Evolutionary conservation across 2,113 vertebrate genomes (phyloP).

Genomic region (Seriola quinqueradiata): DNA sequence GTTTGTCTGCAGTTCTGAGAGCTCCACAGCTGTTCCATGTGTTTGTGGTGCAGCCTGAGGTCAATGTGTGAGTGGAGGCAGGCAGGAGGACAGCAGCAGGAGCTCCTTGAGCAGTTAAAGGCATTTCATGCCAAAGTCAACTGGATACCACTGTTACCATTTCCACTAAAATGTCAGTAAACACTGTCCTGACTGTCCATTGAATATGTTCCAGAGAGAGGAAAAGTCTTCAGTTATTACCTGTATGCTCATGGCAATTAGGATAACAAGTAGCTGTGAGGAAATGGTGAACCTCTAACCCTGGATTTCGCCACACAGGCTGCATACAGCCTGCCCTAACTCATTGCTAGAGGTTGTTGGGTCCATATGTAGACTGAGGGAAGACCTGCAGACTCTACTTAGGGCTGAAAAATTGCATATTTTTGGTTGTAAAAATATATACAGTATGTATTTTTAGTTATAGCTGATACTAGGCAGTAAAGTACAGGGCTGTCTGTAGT

Average conservation of each 20-base stretch:
- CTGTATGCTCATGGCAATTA: background rate
- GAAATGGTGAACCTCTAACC: background rate
- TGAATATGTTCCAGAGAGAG: too few relatives aligned
- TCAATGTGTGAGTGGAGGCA: background rate
- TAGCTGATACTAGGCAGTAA: too few relatives aligned
- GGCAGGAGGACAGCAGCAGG: background rate
- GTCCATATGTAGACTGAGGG: background rate
- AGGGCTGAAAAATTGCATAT: too few relatives aligned
- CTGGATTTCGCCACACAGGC: too few relatives aligned
- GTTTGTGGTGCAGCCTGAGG: slow-evolving; percentile 27
- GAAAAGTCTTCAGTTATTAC: background rate
- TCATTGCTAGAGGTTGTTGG: background rate
- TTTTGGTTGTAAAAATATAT: too few relatives aligned
- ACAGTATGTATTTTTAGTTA: too few relatives aligned
- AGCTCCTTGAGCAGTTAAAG: background rate
- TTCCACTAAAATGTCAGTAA: too few relatives aligned
- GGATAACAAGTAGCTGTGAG: background rate
- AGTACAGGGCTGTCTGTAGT: too few relatives aligned
- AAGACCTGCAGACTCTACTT: background rate
- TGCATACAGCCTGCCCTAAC: background rate
- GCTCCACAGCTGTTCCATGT: slow-evolving; percentile 38
- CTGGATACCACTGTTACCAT: too few relatives aligned
- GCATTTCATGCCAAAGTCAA: background rate
- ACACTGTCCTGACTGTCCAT: too few relatives aligned
- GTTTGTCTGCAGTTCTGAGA: slow-evolving; percentile 35